phyloP scores from a whole-genome alignment of 2,113 vertebrate genomes.

The Eidolon helvum region DNA sequence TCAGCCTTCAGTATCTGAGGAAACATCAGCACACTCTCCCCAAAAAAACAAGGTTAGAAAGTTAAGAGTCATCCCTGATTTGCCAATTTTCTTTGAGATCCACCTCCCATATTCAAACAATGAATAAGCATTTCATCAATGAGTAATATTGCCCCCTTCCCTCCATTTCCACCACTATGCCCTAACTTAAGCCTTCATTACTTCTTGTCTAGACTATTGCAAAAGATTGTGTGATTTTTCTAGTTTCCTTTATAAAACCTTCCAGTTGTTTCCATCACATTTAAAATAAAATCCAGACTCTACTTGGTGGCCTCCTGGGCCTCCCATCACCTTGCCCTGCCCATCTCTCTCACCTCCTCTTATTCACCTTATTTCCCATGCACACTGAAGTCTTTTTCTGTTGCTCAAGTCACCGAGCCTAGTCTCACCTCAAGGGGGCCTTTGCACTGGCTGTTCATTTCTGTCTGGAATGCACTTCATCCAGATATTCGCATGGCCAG shows the following conservation, averaged over 20 bases:
- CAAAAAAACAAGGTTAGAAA: background rate
- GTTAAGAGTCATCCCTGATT: background rate
- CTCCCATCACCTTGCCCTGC: background rate
- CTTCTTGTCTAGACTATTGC: background rate
- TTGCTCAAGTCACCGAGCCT: background rate
- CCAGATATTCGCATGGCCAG: background rate
- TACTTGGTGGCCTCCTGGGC: background rate
- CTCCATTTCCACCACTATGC: background rate
- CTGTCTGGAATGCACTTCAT: background rate
- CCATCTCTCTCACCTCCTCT: background rate
- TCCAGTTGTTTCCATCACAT: background rate
- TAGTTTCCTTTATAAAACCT: background rate
- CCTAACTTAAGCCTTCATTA: background rate
- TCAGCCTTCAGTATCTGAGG: background rate
- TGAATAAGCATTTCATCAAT: background rate
- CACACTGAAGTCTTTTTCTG: background rate
- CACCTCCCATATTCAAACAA: rapidly evolving
- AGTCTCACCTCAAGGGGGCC: background rate
- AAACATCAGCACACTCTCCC: background rate
- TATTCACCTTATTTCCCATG: background rate
- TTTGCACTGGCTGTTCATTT: background rate
- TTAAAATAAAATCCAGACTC: background rate
- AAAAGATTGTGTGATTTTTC: background rate
- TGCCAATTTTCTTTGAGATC: background rate
- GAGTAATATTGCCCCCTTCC: too few species aligned